Evolutionary conservation across 2,797 vertebrate species (phyloP).

Genomic region (Allobates femoralis): DNA sequence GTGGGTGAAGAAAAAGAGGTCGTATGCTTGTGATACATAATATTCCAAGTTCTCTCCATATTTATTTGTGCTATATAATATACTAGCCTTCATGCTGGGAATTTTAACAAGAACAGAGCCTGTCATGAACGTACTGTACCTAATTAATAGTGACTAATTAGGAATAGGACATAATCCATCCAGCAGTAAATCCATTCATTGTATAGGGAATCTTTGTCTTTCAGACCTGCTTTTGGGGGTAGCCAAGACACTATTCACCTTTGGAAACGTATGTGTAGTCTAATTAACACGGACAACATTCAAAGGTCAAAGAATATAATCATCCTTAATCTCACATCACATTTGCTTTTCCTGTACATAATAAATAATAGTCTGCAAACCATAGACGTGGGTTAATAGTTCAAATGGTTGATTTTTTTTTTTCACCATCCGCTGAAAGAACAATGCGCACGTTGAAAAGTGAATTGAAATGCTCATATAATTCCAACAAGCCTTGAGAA

Average conservation of each 20-base stretch:
- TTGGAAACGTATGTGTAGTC: conserved; percentile 53
- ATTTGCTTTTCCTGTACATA: conserved; percentile 47
- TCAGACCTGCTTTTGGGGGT: conserved; percentile 24
- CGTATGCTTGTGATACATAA: background rate
- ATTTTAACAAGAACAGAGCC: conserved; percentile 25
- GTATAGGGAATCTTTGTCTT: background rate
- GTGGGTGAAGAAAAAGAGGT: background rate
- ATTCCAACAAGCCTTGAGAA: conserved; percentile 16
- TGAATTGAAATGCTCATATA: conserved; percentile 6
- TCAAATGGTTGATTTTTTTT: conserved; percentile 25
- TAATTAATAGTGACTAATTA: conserved; percentile 36
- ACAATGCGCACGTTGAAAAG: conserved; percentile 9
- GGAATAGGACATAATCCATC: background rate
- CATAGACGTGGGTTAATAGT: conserved; percentile 12
- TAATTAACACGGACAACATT: conserved; percentile 67
- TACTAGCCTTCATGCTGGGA: background rate
- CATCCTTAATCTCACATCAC: conserved; percentile 63
- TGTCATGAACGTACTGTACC: background rate
- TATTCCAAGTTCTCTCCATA: background rate
- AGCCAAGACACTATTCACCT: conserved; percentile 54
- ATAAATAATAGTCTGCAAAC: conserved; percentile 42
- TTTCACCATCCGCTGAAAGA: conserved; percentile 4
- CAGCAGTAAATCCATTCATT: conserved; percentile 22
- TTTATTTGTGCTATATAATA: background rate
- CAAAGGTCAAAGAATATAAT: conserved; percentile 63